Evolutionary conservation across 2,797 vertebrate genomes (phyloP).

Genomic region (Mus spretus): DNA sequence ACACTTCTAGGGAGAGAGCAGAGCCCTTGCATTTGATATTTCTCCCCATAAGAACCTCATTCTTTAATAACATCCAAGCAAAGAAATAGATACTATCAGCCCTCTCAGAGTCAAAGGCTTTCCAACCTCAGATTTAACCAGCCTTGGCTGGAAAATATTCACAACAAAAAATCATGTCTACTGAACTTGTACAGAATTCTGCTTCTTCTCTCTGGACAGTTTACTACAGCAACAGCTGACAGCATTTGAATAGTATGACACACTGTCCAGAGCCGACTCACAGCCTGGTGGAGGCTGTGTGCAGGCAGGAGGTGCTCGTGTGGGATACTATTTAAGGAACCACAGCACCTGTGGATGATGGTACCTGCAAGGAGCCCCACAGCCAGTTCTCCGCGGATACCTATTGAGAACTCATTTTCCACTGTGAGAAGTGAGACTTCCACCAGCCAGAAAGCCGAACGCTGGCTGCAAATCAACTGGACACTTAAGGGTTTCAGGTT

Average conservation of each 20-base stretch:
- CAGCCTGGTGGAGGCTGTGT: too few relatives aligned
- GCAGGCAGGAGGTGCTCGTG: neutral
- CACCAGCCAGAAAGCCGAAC: neutral
- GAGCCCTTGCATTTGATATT: neutral
- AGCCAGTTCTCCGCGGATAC: neutral
- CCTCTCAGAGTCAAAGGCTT: neutral
- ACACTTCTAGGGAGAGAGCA: neutral
- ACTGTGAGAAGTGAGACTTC: constrained; percentile 28
- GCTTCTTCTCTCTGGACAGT: neutral
- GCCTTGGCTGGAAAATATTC: neutral
- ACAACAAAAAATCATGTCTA: neutral
- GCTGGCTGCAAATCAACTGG: constrained; percentile 59
- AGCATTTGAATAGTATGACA: neutral
- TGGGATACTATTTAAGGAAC: neutral
- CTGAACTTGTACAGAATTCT: neutral
- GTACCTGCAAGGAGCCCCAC: neutral
- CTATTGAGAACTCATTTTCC: neutral
- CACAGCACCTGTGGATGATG: neutral
- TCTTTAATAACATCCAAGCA: neutral
- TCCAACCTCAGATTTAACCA: neutral
- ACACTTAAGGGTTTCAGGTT: constrained; percentile 61
- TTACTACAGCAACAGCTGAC: neutral
- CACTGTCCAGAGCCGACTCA: neutral
- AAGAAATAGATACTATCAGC: neutral
- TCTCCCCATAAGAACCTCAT: neutral